A percentile compares a stretch with the other conserved stretches of the same genome.
phyloP scores from a whole-genome alignment of 2,797 vertebrate genomes.

The Hydrophis major region DNA sequence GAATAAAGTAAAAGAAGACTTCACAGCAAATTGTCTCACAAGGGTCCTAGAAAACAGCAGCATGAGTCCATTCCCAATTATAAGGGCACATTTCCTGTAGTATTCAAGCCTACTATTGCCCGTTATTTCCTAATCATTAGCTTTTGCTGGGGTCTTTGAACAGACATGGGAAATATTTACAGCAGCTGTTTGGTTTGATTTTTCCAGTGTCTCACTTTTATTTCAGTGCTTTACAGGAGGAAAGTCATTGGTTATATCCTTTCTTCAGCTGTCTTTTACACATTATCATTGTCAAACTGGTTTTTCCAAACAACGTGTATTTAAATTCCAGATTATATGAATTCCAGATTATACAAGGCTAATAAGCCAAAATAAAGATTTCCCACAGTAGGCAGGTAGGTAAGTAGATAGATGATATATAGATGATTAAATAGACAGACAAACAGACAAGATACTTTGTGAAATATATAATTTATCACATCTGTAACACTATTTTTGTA shows the following conservation, averaged over 20 bases:
- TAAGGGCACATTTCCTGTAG: not conserved
- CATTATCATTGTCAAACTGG: not conserved
- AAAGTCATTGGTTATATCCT: not conserved
- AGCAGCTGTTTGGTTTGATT: not conserved
- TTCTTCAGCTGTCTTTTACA: not conserved
- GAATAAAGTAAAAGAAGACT: slow-evolving; percentile 63
- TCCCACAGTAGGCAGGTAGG: not conserved
- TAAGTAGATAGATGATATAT: no score
- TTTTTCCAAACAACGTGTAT: not conserved
- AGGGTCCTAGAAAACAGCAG: slow-evolving; percentile 40
- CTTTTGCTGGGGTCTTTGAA: not conserved
- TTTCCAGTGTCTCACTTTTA: not conserved
- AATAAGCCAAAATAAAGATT: not conserved
- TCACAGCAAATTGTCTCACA: slow-evolving; percentile 60
- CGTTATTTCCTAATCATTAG: slow-evolving; percentile 4
- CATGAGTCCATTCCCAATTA: slow-evolving; percentile 34
- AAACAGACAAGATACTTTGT: not conserved
- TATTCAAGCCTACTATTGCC: not conserved
- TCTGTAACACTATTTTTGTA: not conserved
- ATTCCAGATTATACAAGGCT: not conserved
- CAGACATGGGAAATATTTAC: slow-evolving; percentile 14
- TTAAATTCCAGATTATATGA: not conserved
- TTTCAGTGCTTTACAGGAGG: not conserved
- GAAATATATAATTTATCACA: not conserved
- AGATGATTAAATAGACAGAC: no score